phyloP scores from a whole-genome alignment of 2,797 vertebrate genomes.

The Pangasius djambal region DNA sequence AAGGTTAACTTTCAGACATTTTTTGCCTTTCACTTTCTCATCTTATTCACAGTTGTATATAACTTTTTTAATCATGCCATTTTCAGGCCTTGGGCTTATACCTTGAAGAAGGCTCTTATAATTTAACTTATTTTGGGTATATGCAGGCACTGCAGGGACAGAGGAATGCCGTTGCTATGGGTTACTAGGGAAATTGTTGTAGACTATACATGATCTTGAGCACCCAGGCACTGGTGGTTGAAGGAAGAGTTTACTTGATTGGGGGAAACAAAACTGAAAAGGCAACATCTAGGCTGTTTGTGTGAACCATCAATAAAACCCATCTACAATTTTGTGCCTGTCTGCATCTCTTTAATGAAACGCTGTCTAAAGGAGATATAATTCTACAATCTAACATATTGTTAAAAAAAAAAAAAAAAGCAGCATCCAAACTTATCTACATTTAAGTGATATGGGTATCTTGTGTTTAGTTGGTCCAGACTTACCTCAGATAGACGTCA shows the following conservation, averaged over 20 bases:
- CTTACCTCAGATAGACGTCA: slow-evolving; percentile 80
- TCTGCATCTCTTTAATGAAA: not conserved
- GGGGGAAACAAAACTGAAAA: not conserved
- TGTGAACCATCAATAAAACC: not conserved
- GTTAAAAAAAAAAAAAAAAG: not conserved
- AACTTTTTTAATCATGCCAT: not conserved
- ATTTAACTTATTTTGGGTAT: not conserved
- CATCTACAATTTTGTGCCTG: not conserved
- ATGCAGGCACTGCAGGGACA: not conserved
- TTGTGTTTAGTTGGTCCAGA: slow-evolving; percentile 82
- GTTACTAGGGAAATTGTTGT: slow-evolving; percentile 13
- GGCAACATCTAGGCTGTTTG: not conserved
- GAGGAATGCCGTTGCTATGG: not conserved
- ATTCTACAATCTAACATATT: not conserved
- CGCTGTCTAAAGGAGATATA: not conserved
- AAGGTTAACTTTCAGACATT: not conserved
- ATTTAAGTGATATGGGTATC: slow-evolving; percentile 6
- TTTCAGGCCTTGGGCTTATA: not conserved
- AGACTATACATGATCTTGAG: not conserved
- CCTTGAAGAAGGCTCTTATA: not conserved
- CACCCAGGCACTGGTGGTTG: not conserved
- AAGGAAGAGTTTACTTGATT: not conserved
- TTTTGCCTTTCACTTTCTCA: not conserved
- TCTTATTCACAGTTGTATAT: not conserved
- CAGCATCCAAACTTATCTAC: not conserved